Evolutionary conservation across 2,113 vertebrate genomes (phyloP).

Genomic region (Nycticebus coucang): DNA sequence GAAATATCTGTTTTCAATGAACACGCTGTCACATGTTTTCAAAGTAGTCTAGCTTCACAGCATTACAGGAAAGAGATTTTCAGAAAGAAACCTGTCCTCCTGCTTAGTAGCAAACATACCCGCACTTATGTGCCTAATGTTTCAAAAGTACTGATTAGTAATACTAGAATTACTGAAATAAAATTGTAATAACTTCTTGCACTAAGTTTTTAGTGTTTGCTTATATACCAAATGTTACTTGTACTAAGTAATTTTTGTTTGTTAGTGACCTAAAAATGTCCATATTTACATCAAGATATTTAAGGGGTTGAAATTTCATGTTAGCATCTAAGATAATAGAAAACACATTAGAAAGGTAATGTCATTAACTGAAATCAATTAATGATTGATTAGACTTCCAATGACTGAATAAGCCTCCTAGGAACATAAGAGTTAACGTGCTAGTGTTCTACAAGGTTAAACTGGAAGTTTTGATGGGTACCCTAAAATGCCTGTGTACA

Average conservation of each 20-base stretch:
- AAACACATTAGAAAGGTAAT: background rate
- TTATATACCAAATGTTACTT: background rate
- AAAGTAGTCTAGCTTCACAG: background rate
- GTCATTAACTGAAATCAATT: background rate
- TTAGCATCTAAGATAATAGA: background rate
- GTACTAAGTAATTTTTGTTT: background rate
- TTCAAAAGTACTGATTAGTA: background rate
- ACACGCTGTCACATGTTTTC: background rate
- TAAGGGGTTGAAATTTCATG: conserved; percentile 7
- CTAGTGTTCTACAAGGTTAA: background rate
- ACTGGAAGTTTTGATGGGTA: background rate
- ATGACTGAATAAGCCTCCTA: background rate
- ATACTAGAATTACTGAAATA: background rate
- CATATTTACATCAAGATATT: background rate
- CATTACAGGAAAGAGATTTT: background rate
- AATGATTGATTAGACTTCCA: background rate
- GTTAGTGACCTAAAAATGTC: background rate
- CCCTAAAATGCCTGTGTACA: background rate
- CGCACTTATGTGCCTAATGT: background rate
- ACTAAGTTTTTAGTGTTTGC: background rate
- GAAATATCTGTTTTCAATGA: background rate
- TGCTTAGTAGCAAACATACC: background rate
- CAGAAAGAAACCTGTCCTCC: background rate
- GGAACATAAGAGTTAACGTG: background rate
- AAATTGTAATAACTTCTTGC: background rate